phyloP scores from a whole-genome alignment of 2,888 invertebrate genomes.

The Andricus curvator region DNA sequence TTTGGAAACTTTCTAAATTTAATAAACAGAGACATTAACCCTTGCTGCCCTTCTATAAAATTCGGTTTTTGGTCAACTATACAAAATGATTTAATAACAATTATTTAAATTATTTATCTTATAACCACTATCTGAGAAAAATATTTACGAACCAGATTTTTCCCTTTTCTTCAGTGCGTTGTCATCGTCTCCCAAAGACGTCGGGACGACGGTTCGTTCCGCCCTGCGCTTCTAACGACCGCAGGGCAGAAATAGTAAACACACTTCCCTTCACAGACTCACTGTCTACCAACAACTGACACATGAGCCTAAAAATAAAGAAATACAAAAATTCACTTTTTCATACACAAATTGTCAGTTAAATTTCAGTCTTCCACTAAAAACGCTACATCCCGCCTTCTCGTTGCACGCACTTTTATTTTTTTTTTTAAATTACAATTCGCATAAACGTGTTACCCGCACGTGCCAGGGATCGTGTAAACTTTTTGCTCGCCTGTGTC shows the following conservation, averaged over 20 bases:
- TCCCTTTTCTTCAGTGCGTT: slow-evolving; percentile 8
- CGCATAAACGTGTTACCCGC: neutral
- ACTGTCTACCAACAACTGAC: slow-evolving; percentile 4
- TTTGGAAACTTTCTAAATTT: too few relatives aligned
- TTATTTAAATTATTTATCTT: neutral
- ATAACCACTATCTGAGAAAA: neutral
- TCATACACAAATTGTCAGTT: slow-evolving; percentile 16
- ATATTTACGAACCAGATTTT: slow-evolving; percentile 20
- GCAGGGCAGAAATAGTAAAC: slow-evolving; percentile 39
- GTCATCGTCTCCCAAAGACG: slow-evolving; percentile 34
- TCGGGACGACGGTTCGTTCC: slow-evolving; percentile 27
- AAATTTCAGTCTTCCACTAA: neutral
- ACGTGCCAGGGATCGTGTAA: neutral
- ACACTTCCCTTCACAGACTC: slow-evolving; percentile 31
- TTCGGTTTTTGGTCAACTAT: too few relatives aligned
- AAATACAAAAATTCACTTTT: neutral
- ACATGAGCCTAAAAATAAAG: neutral
- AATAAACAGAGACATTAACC: too few relatives aligned
- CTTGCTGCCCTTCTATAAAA: too few relatives aligned
- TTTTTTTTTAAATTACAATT: neutral
- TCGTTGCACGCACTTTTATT: neutral
- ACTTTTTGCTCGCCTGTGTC: neutral
- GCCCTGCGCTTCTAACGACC: slow-evolving; percentile 31
- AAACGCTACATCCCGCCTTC: neutral
- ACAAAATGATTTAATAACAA: neutral